These are phyloP conservation scores for Heterochromis multidens DNA, from an alignment of 2,113 vertebrate species.

Conservation along the genomic window DNA sequence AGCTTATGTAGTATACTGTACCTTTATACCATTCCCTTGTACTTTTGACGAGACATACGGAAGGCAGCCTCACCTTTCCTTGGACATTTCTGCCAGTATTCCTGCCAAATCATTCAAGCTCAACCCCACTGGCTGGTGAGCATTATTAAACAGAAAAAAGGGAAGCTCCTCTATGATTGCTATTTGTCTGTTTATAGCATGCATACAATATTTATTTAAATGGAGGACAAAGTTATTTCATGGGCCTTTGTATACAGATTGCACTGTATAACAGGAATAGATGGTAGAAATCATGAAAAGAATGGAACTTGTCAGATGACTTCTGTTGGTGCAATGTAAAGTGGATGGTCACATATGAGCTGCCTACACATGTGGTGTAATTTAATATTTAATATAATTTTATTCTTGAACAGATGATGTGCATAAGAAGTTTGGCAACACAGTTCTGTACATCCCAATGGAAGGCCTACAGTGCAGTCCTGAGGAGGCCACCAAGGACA, in stretches of 20 bases:
- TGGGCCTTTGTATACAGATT: not conserved
- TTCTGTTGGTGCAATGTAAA: not conserved
- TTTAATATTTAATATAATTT: not conserved
- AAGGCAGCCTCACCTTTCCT: not conserved
- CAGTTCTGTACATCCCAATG: slow-evolving; percentile 82
- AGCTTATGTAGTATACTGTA: not conserved
- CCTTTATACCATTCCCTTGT: not conserved
- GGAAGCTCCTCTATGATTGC: not conserved
- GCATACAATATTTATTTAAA: not conserved
- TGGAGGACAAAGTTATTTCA: not conserved
- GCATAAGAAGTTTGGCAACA: slow-evolving; percentile 75
- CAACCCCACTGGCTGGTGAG: not conserved
- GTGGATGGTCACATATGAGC: not conserved
- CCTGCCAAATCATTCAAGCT: not conserved
- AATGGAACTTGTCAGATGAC: not conserved
- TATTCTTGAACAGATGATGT: slow-evolving; percentile 73
- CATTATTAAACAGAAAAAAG: not conserved
- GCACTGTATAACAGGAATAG: too few species aligned
- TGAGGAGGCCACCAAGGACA: slow-evolving; percentile 76
- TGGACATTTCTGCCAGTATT: not conserved
- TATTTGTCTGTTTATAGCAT: not conserved
- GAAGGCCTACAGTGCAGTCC: slow-evolving; percentile 75
- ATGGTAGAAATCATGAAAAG: not conserved
- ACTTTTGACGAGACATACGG: not conserved
- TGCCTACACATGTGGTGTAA: not conserved